These are phyloP conservation scores for Burhinus bistriatus DNA, from an alignment of 2,113 vertebrate genomes.

Conservation along the genomic window DNA sequence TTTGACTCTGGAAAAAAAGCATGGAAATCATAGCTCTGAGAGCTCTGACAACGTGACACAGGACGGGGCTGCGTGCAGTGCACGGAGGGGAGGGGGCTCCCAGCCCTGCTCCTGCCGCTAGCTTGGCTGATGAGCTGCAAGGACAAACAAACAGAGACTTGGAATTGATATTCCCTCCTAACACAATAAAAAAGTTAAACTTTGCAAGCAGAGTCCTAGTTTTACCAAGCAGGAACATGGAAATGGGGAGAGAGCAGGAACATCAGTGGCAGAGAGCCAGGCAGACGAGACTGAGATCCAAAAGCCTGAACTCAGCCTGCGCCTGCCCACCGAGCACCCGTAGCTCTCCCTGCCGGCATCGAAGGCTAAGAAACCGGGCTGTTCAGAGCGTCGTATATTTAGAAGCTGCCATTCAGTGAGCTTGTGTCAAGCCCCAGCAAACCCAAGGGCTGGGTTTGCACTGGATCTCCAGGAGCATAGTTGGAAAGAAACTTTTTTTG, in stretches of 20 bases:
- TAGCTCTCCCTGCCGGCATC: not conserved
- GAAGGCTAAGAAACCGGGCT: not conserved
- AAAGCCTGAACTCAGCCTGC: not conserved
- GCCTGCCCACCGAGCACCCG: not conserved
- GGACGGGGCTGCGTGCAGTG: rapidly evolving
- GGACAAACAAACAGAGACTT: not conserved
- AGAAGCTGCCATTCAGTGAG: not conserved
- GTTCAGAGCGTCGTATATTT: not conserved
- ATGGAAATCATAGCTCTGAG: not conserved
- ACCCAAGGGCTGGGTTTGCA: not conserved
- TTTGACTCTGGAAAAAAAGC: not conserved
- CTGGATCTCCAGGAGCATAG: not conserved
- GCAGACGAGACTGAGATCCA: not conserved
- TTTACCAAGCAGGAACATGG: not conserved
- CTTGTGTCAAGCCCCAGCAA: not conserved
- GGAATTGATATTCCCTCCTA: not conserved
- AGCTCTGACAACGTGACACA: not conserved
- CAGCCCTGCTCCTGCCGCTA: not conserved
- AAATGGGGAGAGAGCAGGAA: not conserved
- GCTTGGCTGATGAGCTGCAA: not conserved
- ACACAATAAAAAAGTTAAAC: not conserved
- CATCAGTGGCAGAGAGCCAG: not conserved
- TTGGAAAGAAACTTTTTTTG: not conserved
- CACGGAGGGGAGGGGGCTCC: not conserved
- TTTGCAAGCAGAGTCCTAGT: not conserved